Evolutionary conservation across 1,140 invertebrate genomes (phyloP).

Genomic region (Microplitis demolitor): DNA sequence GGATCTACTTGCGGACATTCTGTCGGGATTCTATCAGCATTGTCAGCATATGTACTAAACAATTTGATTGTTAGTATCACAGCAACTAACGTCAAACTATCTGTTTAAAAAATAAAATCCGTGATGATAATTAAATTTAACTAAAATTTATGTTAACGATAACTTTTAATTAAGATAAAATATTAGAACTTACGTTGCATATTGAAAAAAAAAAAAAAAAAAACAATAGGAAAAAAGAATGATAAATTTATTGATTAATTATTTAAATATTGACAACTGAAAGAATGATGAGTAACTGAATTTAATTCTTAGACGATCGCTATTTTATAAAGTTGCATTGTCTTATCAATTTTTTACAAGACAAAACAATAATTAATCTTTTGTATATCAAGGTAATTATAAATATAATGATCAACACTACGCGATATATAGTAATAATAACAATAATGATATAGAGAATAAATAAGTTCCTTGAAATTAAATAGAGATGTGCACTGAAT

Average conservation of each 20-base stretch:
- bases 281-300: background rate
- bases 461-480: no score
- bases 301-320: background rate
- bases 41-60: background rate
- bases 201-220: background rate
- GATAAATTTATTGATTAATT: background rate
- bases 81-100: background rate
- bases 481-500: no score
- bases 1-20: constrained; percentile 29
- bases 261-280: background rate
- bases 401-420: no score
- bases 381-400: no score
- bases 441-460: no score
- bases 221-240: background rate
- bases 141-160: background rate
- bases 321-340: background rate
- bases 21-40: constrained; percentile 3
- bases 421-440: no score
- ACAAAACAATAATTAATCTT: no score
- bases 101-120: background rate
- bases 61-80: background rate
- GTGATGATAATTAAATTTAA: background rate
- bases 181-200: background rate
- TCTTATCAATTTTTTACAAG: background rate
- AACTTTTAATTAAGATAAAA: background rate